These are phyloP conservation scores for Zygaena filipendulae DNA, from an alignment of 2,888 invertebrate genomes.

Conservation along the genomic window DNA sequence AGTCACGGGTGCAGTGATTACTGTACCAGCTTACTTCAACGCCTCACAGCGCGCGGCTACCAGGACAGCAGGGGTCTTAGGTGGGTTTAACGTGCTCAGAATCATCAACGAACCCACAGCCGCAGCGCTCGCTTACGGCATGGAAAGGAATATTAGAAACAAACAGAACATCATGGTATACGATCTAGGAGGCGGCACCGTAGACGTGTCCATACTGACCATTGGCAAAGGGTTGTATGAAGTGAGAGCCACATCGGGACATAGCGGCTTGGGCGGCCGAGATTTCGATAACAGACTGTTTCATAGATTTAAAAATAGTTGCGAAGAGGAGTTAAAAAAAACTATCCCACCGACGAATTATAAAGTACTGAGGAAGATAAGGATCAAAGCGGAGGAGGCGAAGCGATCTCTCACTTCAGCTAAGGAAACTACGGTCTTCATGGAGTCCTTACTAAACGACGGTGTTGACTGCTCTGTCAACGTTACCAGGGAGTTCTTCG, in stretches of 20 bases:
- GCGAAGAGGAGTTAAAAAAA: conserved; percentile 29
- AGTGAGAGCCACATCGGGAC: conserved; percentile 39
- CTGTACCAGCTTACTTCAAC: conserved; percentile 48
- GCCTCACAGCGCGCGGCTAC: conserved; percentile 43
- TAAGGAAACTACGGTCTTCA: conserved; percentile 27
- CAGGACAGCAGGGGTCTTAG: conserved; percentile 32
- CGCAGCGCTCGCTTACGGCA: conserved; percentile 41
- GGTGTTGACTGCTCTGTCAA: conserved; percentile 33
- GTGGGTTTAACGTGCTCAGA: conserved; percentile 38
- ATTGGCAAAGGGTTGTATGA: conserved; percentile 33
- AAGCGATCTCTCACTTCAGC: conserved; percentile 34
- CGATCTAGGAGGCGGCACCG: conserved; percentile 46
- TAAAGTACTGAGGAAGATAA: conserved; percentile 30
- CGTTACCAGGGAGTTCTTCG: conserved; percentile 34
- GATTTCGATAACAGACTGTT: conserved; percentile 48
- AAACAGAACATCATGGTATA: conserved; percentile 35
- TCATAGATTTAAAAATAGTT: conserved; percentile 39
- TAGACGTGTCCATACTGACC: conserved; percentile 39
- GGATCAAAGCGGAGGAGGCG: conserved; percentile 35
- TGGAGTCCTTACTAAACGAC: conserved; percentile 32
- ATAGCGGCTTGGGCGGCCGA: conserved; percentile 39
- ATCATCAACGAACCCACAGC: conserved; percentile 47
- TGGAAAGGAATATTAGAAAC: conserved; percentile 25
- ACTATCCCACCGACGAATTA: conserved; percentile 25
- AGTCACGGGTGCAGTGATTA: conserved; percentile 41